Conservation (phyloP, 1,140 invertebrate species). For the Magallana ariakensis region DNA sequence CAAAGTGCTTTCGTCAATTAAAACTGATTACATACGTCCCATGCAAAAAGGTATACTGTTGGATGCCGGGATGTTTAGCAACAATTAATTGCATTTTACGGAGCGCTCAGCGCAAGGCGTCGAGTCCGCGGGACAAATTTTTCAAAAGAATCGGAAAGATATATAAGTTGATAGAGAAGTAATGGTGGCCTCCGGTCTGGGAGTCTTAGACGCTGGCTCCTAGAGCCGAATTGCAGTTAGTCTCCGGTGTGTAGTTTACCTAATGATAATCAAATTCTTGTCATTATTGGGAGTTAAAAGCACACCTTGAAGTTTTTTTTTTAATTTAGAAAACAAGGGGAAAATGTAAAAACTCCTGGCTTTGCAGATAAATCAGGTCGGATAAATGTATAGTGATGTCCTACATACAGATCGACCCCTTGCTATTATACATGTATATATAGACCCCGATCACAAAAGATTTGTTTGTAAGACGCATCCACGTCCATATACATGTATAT, state of each 20-base stretch:
- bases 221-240: neutral
- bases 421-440: too few species aligned
- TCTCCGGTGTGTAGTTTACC: neutral
- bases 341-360: too few species aligned
- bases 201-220: neutral
- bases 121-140: constrained; percentile 18
- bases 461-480: too few species aligned
- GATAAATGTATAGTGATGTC: too few species aligned
- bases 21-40: constrained; percentile 7
- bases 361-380: too few species aligned
- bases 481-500: too few species aligned
- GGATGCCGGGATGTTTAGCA: constrained; percentile 1
- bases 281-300: neutral
- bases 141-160: neutral
- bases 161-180: constrained; percentile 20
- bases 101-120: neutral
- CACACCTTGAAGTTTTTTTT: neutral
- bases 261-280: constrained; percentile 36
- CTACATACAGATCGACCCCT: too few species aligned
- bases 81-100: constrained; percentile 35
- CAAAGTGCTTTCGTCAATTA: constrained; percentile 34
- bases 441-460: too few species aligned
- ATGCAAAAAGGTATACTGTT: neutral
- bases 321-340: neutral
- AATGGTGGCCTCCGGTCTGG: neutral